A percentile compares a stretch with the other conserved stretches of the same genome.
phyloP scores from a whole-genome alignment of 2,113 vertebrate genomes.

The Tachysurus fulvidraco region DNA sequence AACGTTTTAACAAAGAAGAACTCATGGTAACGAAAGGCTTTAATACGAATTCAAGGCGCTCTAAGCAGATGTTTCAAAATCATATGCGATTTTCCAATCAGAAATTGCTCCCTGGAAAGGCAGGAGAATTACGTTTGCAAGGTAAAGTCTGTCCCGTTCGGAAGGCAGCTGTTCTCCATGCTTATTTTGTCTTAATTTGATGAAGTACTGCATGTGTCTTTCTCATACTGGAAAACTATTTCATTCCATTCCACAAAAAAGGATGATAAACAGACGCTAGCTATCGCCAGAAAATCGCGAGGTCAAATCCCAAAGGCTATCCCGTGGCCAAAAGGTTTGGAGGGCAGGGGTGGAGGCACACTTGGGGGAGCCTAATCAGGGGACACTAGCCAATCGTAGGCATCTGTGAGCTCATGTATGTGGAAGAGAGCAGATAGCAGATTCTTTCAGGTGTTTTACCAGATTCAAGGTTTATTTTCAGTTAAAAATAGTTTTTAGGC shows the following conservation, averaged over 20 bases:
- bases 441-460: neutral
- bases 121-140: neutral
- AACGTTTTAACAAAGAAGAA: neutral
- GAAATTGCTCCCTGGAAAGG: neutral
- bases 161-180: neutral
- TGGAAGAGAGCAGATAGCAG: neutral
- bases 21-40: slow-evolving; percentile 15
- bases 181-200: neutral
- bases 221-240: neutral
- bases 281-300: neutral
- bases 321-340: neutral
- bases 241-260: neutral
- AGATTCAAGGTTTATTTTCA: neutral
- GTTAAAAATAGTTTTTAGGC: neutral
- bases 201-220: neutral
- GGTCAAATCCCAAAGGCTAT: neutral
- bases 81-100: neutral
- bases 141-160: neutral
- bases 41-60: neutral
- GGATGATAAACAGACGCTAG: neutral
- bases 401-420: neutral
- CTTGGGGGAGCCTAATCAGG: neutral
- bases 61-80: slow-evolving; percentile 11
- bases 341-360: neutral
- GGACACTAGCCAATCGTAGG: neutral